Percentiles rank a stretch among this genome's conserved stretches.
Evolutionary conservation across 1,140 invertebrate species (phyloP).

Genomic region (Meloidogyne exigua): DNA sequence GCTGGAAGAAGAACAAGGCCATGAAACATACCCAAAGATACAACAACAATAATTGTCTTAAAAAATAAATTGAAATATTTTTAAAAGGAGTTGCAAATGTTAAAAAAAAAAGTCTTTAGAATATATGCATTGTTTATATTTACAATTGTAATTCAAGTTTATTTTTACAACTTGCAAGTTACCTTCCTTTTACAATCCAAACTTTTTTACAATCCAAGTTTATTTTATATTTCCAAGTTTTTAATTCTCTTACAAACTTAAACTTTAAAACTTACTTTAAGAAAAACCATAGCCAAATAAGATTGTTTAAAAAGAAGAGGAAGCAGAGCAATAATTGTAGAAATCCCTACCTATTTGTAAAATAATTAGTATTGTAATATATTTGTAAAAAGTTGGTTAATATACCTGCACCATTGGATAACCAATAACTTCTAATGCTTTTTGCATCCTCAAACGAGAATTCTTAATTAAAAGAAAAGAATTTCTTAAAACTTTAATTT

Average conservation of each 20-base stretch:
- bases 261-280: slow-evolving; percentile 33
- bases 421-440: slow-evolving; percentile 53
- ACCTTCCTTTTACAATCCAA: too few species aligned
- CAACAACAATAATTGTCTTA: slow-evolving; percentile 57
- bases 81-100: too few species aligned
- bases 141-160: too few species aligned
- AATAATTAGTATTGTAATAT: too few species aligned
- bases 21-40: slow-evolving; percentile 60
- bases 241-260: background rate
- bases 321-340: slow-evolving; percentile 58
- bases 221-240: background rate
- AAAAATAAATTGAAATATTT: background rate
- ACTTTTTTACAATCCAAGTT: too few species aligned
- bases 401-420: slow-evolving; percentile 58
- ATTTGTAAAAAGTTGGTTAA: too few species aligned
- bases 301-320: slow-evolving; percentile 60
- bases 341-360: slow-evolving; percentile 60
- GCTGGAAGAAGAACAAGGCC: slow-evolving; percentile 54
- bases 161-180: too few species aligned
- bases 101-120: too few species aligned
- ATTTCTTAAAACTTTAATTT: slow-evolving; percentile 10
- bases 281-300: slow-evolving; percentile 57
- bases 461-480: slow-evolving; percentile 42
- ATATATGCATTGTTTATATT: too few species aligned
- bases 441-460: slow-evolving; percentile 47